Conservation (phyloP, 2,888 invertebrate genomes). For the Frankliniella intonsa region DNA sequence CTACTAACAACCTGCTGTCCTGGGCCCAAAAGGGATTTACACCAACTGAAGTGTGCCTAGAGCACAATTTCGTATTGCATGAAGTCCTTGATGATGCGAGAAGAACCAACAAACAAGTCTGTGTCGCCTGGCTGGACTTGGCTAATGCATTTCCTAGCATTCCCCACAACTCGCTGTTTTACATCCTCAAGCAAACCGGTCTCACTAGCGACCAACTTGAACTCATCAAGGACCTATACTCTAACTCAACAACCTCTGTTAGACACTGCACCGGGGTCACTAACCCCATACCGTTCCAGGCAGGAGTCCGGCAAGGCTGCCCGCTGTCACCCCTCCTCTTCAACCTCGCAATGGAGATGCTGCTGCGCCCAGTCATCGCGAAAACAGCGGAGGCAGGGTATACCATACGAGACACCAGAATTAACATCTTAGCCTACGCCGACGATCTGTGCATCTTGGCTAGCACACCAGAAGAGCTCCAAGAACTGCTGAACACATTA, state of each 20-base stretch:
- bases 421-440: constrained; percentile 36
- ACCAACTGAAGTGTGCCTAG: constrained; percentile 42
- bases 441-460: constrained; percentile 38
- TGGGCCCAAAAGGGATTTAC: constrained; percentile 41
- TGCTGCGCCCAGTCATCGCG: constrained; percentile 34
- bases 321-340: constrained; percentile 38
- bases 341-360: constrained; percentile 40
- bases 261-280: constrained; percentile 35
- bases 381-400: neutral
- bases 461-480: constrained; percentile 28
- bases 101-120: constrained; percentile 34
- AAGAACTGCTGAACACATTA: constrained; percentile 30
- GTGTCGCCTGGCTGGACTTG: constrained; percentile 44
- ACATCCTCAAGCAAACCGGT: constrained; percentile 40
- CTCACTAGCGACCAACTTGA: neutral
- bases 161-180: constrained; percentile 41
- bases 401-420: neutral
- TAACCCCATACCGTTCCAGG: constrained; percentile 38
- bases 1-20: constrained; percentile 28
- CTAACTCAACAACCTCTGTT: neutral
- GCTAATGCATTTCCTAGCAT: constrained; percentile 45
- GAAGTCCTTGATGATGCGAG: constrained; percentile 39
- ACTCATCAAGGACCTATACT: neutral
- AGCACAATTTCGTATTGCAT: constrained; percentile 44
- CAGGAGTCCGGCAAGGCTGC: constrained; percentile 36